Evolutionary conservation across 2,113 vertebrate genomes (phyloP).

Genomic region (Romanogobio albipinnatus): DNA sequence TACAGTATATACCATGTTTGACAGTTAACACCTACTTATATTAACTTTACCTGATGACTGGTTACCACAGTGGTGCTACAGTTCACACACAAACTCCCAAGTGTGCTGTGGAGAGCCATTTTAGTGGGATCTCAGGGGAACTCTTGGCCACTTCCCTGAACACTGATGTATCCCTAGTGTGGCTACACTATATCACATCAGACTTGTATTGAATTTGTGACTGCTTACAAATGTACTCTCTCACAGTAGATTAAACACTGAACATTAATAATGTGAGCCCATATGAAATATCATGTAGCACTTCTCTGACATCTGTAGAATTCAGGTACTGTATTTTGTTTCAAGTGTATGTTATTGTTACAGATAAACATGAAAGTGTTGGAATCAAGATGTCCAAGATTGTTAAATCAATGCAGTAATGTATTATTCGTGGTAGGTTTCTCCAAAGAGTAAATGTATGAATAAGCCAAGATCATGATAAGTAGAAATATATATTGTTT

Average conservation of each 20-base stretch:
- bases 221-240: slow-evolving; percentile 7
- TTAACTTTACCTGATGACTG: slow-evolving; percentile 34
- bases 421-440: slow-evolving; percentile 41
- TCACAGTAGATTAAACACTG: slow-evolving; percentile 20
- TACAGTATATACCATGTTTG: not conserved
- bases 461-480: slow-evolving; percentile 27
- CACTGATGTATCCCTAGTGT: slow-evolving; percentile 40
- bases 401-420: slow-evolving; percentile 32
- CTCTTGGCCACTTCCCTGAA: slow-evolving; percentile 16
- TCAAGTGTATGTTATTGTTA: not conserved
- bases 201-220: slow-evolving; percentile 30
- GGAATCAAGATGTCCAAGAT: not conserved
- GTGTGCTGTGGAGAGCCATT: slow-evolving; percentile 45
- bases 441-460: slow-evolving; percentile 13
- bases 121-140: slow-evolving; percentile 42
- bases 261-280: slow-evolving; percentile 3
- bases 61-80: slow-evolving; percentile 7
- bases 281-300: not conserved
- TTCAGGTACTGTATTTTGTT: not conserved
- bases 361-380: slow-evolving; percentile 12
- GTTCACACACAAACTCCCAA: slow-evolving; percentile 37
- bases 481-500: not conserved
- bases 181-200: slow-evolving; percentile 21
- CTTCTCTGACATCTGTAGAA: not conserved
- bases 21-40: slow-evolving; percentile 9